Evolutionary conservation across 2,888 invertebrate genomes (phyloP).

Genomic region (Quadroppia sp.): DNA sequence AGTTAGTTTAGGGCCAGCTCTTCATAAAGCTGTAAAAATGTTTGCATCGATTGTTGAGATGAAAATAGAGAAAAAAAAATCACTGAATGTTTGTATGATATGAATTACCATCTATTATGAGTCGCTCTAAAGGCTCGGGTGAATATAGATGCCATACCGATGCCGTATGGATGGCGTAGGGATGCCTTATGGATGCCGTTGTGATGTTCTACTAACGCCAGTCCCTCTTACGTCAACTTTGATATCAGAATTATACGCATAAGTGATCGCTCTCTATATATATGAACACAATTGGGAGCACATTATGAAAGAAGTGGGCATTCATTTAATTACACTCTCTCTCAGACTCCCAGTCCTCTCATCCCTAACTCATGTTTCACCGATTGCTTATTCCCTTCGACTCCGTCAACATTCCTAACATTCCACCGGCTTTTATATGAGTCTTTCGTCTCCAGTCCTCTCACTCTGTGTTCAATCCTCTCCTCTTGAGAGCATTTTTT

Average conservation of each 20-base stretch:
- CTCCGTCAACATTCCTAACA: constrained; percentile 1
- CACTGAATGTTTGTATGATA: neutral
- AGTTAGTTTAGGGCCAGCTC: neutral
- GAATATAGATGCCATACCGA: neutral
- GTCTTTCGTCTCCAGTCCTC: neutral
- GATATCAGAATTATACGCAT: constrained; percentile 24
- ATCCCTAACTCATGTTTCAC: neutral
- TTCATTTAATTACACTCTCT: constrained; percentile 18
- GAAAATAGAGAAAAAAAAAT: neutral
- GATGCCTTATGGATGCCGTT: neutral
- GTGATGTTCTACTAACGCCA: neutral
- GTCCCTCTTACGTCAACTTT: constrained; percentile 14
- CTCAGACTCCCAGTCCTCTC: neutral
- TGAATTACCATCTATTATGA: neutral
- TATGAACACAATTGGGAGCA: neutral
- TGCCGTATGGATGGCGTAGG: neutral
- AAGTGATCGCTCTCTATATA: constrained; percentile 21
- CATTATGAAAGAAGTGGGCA: constrained; percentile 5
- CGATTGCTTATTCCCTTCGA: neutral
- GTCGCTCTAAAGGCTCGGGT: neutral
- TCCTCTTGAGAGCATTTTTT: neutral
- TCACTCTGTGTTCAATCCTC: neutral
- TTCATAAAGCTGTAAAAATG: constrained; percentile 19
- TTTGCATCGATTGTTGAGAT: neutral
- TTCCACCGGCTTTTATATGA: constrained; percentile 8